Percentiles rank a stretch among this genome's conserved stretches.
phyloP scores from a whole-genome alignment of 2,888 invertebrate species.

The Encarsia formosa region DNA sequence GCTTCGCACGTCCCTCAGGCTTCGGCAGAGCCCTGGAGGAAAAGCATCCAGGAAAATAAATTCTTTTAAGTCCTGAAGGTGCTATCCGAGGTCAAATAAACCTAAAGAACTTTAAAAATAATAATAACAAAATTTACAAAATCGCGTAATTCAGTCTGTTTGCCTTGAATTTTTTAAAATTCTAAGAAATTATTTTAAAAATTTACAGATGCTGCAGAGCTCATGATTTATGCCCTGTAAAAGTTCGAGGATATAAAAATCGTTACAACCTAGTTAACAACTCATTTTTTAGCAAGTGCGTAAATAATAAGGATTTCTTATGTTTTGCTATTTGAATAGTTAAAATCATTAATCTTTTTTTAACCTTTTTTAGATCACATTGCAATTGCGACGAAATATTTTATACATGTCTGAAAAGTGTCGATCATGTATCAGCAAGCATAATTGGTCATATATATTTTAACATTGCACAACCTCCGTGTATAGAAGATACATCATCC shows the following conservation, averaged over 20 bases:
- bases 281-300: conserved; percentile 75
- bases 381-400: conserved; percentile 83
- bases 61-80: no score
- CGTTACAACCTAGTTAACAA: conserved; percentile 82
- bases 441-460: conserved; percentile 83
- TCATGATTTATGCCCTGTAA: conserved; percentile 87
- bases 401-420: conserved; percentile 73
- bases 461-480: conserved; percentile 73
- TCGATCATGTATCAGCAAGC: conserved; percentile 67
- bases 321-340: no score
- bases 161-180: no score
- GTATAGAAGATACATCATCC: conserved; percentile 58
- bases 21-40: no score
- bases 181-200: no score
- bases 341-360: no score
- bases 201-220: conserved; percentile 70
- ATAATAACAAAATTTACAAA: no score
- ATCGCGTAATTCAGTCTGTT: no score
- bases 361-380: conserved; percentile 70
- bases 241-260: conserved; percentile 64
- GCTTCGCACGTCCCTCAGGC: no score
- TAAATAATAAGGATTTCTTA: conserved; percentile 4
- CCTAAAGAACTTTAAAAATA: no score
- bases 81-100: no score
- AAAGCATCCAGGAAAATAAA: no score